phyloP scores from a whole-genome alignment of 1,140 invertebrate species.

The Apocrypta bakeri region DNA sequence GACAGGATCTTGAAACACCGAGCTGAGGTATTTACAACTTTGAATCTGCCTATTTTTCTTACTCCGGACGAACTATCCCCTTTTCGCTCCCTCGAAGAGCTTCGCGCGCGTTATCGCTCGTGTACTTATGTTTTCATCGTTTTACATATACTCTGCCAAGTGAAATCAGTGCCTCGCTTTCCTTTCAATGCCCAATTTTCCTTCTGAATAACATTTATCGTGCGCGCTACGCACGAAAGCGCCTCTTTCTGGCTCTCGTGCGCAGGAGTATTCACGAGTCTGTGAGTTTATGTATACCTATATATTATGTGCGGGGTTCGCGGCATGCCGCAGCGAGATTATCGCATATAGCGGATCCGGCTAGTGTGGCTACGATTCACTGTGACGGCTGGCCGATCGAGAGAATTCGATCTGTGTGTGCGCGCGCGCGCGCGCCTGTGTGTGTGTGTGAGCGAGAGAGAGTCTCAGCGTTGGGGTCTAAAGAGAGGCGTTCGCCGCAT shows the following conservation, averaged over 20 bases:
- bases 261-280: background rate
- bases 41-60: conserved; percentile 33
- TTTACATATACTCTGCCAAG: no score
- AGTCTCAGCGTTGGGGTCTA: background rate
- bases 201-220: no score
- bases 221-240: no score
- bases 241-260: background rate
- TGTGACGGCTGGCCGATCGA: background rate
- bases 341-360: conserved; percentile 8
- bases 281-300: no score
- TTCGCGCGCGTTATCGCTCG: background rate
- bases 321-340: conserved; percentile 27
- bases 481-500: background rate
- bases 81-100: background rate
- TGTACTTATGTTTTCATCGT: no score
- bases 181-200: no score
- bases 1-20: conserved; percentile 32
- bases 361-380: background rate
- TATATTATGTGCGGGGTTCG: conserved; percentile 5
- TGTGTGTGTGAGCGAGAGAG: no score
- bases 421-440: no score
- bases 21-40: conserved; percentile 50
- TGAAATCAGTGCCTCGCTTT: no score
- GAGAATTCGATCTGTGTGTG: no score
- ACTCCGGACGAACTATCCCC: background rate